Conservation (phyloP, 2,888 invertebrate species). For the Deroplatys truncata region DNA sequence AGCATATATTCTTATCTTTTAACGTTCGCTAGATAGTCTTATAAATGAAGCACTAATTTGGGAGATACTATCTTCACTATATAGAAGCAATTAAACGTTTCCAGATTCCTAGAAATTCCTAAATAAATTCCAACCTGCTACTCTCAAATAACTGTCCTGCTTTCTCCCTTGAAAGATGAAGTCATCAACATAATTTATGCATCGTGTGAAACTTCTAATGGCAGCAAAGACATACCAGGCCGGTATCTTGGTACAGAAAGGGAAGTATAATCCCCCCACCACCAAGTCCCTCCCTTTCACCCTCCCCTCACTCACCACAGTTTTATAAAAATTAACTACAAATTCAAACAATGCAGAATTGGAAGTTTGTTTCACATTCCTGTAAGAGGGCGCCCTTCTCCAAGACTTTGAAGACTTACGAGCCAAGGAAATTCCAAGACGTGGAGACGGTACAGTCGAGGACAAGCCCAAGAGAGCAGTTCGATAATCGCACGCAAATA, state of each 20-base stretch:
- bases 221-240: neutral
- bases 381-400: neutral
- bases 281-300: neutral
- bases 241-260: neutral
- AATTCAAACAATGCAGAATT: constrained; percentile 26
- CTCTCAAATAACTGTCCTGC: neutral
- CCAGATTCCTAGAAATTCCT: neutral
- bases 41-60: no score
- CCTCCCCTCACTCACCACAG: neutral
- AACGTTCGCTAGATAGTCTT: no score
- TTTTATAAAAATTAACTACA: constrained; percentile 14
- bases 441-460: constrained; percentile 10
- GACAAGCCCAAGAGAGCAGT: neutral
- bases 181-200: neutral
- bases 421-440: constrained; percentile 27
- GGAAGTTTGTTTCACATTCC: constrained; percentile 22
- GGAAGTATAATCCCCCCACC: neutral
- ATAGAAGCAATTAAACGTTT: neutral
- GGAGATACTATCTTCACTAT: neutral
- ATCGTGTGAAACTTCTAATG: neutral
- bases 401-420: constrained; percentile 24
- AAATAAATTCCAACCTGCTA: neutral
- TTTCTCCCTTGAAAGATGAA: neutral
- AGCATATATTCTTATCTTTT: no score
- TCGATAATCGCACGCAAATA: neutral